Percentiles rank a stretch among this genome's conserved stretches.
These are phyloP conservation scores for Odocoileus hemionus DNA, from an alignment of 2,113 vertebrate genomes.

Conservation along the genomic window DNA sequence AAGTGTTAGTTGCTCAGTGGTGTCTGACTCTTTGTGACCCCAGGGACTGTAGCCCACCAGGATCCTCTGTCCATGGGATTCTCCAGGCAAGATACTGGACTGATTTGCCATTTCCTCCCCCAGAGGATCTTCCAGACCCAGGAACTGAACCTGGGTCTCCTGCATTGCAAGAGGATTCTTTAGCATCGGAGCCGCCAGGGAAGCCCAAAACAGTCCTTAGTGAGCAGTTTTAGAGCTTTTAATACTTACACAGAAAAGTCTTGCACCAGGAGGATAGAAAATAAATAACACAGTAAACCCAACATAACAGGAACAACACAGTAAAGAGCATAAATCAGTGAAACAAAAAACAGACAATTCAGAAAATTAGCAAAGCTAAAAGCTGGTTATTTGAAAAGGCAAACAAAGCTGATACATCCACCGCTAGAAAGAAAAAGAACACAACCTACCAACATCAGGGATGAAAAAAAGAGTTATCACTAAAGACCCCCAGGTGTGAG, in stretches of 20 bases:
- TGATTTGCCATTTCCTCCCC: neutral
- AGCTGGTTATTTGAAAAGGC: neutral
- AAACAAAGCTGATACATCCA: neutral
- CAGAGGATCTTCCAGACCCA: neutral
- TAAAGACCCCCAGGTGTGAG: neutral
- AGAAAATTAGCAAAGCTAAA: neutral
- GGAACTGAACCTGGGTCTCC: neutral
- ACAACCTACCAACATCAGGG: neutral
- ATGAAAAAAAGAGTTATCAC: neutral
- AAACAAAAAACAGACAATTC: neutral
- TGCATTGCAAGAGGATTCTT: neutral
- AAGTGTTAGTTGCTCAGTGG: neutral
- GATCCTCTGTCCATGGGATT: neutral
- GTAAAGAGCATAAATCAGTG: neutral
- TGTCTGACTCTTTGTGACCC: neutral
- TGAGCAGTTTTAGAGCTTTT: neutral
- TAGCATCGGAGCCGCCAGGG: neutral
- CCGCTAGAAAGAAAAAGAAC: neutral
- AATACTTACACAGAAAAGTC: neutral
- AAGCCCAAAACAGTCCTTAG: neutral
- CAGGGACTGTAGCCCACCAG: neutral
- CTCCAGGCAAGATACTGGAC: neutral
- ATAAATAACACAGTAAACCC: neutral
- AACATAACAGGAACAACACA: neutral
- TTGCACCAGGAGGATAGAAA: neutral